These are phyloP conservation scores for Synergus umbraculus DNA, from an alignment of 2,888 invertebrate species.

Conservation along the genomic window DNA sequence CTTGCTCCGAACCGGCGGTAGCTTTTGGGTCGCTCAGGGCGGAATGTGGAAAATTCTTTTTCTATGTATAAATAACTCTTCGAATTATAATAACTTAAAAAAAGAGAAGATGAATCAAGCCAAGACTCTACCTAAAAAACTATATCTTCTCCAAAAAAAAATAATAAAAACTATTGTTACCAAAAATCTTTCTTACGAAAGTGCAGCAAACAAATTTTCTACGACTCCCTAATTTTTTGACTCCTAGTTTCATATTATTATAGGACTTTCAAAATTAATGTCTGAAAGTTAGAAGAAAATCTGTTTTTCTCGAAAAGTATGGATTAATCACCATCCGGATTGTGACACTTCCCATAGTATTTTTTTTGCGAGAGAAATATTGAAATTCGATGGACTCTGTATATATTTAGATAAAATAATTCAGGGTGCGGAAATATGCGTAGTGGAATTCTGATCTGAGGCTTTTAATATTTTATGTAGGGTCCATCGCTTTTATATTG, in stretches of 20 bases:
- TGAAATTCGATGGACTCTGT: not conserved
- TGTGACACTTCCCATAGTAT: too few relatives aligned
- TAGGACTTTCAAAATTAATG: too few relatives aligned
- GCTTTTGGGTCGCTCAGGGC: slow-evolving; percentile 44
- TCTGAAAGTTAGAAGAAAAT: too few relatives aligned
- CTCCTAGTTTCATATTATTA: too few relatives aligned
- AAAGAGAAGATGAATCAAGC: not conserved
- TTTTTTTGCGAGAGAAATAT: not conserved
- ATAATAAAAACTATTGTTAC: too few relatives aligned
- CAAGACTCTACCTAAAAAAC: too few relatives aligned
- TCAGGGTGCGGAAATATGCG: slow-evolving; percentile 6
- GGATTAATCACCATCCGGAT: too few relatives aligned
- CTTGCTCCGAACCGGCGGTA: slow-evolving; percentile 32
- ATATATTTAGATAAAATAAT: slow-evolving; percentile 23
- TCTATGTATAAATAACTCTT: not conserved
- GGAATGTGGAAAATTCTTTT: slow-evolving; percentile 53
- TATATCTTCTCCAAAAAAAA: too few relatives aligned
- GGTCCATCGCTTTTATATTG: slow-evolving; percentile 31
- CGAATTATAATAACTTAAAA: not conserved
- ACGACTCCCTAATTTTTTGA: too few relatives aligned
- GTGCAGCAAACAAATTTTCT: too few relatives aligned
- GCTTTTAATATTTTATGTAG: not conserved
- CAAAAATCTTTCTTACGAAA: too few relatives aligned
- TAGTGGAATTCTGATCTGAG: not conserved
- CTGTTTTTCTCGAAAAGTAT: too few relatives aligned